These are phyloP conservation scores for Phylloscopus trochilus DNA, from an alignment of 2,113 vertebrate species.

Conservation along the genomic window DNA sequence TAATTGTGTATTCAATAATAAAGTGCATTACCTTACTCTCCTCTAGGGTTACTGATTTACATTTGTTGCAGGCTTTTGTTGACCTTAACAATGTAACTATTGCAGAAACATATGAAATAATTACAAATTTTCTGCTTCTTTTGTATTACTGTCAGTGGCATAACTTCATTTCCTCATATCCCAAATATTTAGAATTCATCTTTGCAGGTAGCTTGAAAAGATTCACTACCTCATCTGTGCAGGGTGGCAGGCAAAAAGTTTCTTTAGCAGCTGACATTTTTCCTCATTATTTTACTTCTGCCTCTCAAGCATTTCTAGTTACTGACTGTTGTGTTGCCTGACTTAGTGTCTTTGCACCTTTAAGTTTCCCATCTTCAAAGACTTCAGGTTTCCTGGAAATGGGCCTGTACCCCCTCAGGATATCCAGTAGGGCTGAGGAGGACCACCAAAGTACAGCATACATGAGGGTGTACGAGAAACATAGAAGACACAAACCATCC, in stretches of 20 bases:
- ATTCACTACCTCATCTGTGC: neutral
- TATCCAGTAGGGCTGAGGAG: neutral
- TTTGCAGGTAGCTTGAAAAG: neutral
- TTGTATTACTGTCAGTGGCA: neutral
- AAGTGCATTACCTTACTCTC: neutral
- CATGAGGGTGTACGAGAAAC: neutral
- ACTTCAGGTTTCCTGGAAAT: neutral
- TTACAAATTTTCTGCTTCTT: neutral
- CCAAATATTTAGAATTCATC: neutral
- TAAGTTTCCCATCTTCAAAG: neutral
- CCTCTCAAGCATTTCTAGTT: neutral
- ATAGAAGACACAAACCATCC: neutral
- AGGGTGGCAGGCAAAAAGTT: neutral
- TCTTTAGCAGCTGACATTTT: constrained; percentile 31
- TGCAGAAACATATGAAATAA: neutral
- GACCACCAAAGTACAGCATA: neutral
- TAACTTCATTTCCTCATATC: neutral
- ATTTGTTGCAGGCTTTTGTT: neutral
- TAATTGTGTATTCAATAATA: neutral
- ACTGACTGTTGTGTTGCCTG: neutral
- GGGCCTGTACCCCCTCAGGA: neutral
- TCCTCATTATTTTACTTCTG: constrained; percentile 47
- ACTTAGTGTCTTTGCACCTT: neutral
- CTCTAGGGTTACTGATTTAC: neutral
- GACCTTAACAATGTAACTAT: neutral